Evolutionary conservation across 1,140 invertebrate species (phyloP).

Genomic region (Ericerus pela): DNA sequence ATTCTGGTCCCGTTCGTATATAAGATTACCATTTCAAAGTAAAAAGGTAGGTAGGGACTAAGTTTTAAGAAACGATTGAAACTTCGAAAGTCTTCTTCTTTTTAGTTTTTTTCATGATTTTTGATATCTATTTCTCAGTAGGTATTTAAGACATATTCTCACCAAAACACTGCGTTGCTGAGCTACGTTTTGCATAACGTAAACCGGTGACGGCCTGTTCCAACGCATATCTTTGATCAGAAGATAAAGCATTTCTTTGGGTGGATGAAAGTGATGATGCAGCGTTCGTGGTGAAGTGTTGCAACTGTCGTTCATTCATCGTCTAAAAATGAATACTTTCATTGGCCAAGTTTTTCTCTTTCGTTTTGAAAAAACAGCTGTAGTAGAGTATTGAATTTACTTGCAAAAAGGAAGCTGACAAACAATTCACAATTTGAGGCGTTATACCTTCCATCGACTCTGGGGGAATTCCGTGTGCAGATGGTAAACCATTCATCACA

Average conservation of each 20-base stretch:
- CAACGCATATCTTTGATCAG: not conserved
- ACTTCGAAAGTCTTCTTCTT: too few relatives aligned
- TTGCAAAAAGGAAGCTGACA: constrained; percentile 18
- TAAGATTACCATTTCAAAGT: too few relatives aligned
- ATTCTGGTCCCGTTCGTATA: too few relatives aligned
- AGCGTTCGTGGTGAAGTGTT: not conserved
- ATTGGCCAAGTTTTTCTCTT: too few relatives aligned
- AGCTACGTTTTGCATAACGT: not conserved
- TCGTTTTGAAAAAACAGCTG: not conserved
- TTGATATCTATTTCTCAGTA: too few relatives aligned
- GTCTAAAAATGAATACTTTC: too few relatives aligned
- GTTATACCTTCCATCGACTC: constrained; percentile 23
- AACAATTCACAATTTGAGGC: constrained; percentile 19
- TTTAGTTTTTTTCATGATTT: too few relatives aligned
- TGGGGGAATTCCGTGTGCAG: constrained; percentile 16
- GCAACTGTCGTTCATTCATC: not conserved
- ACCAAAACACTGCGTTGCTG: not conserved
- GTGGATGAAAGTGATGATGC: not conserved
- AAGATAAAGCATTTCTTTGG: not conserved
- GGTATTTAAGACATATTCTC: too few relatives aligned
- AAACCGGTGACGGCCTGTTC: not conserved
- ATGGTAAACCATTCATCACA: constrained; percentile 20
- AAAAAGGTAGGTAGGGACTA: too few relatives aligned
- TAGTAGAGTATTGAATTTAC: constrained; percentile 15
- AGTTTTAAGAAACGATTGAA: too few relatives aligned